Conservation (phyloP, 2,113 vertebrate genomes). For the Crocuta crocuta region DNA sequence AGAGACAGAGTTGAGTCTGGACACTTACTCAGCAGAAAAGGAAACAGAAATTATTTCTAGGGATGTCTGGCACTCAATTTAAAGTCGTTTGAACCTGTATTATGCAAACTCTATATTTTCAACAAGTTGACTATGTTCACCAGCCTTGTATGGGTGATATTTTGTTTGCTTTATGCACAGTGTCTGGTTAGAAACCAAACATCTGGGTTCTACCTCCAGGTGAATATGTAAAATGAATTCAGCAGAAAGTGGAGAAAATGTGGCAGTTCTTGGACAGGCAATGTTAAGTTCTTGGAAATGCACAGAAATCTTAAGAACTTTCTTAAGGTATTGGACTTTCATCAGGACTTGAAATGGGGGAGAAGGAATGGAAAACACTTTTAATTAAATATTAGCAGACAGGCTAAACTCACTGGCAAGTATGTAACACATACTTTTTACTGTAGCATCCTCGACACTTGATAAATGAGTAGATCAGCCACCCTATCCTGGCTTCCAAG, state of each 20-base stretch:
- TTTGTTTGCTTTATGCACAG: neutral
- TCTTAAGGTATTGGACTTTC: neutral
- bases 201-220: neutral
- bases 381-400: neutral
- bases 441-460: neutral
- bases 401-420: neutral
- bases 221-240: neutral
- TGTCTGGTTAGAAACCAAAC: neutral
- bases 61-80: neutral
- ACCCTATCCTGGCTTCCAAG: neutral
- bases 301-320: neutral
- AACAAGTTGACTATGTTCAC: neutral
- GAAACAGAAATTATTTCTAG: neutral
- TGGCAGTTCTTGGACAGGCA: neutral
- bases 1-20: neutral
- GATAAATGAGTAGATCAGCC: rapidly evolving
- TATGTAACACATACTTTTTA: neutral
- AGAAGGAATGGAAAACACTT: neutral
- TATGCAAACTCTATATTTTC: neutral
- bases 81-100: neutral
- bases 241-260: neutral
- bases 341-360: neutral
- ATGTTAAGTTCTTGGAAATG: neutral
- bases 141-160: neutral
- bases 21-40: neutral